A percentile compares a stretch with the other conserved stretches of the same genome.
Evolutionary conservation across 2,113 vertebrate genomes (phyloP).

Genomic region (Callaeas wilsoni): DNA sequence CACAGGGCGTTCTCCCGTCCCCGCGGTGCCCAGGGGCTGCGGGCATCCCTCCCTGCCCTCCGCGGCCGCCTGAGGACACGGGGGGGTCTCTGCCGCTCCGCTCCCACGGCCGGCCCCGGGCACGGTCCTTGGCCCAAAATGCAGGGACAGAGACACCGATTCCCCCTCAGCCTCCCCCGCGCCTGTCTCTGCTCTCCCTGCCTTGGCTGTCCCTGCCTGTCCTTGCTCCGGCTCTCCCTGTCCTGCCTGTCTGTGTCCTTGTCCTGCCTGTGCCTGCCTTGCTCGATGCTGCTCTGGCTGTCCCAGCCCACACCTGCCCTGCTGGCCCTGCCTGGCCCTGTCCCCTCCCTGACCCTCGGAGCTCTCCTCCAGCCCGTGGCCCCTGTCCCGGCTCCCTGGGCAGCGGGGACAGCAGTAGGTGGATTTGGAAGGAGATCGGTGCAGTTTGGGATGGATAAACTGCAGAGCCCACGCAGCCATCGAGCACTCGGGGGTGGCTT

Average conservation of each 20-base stretch:
- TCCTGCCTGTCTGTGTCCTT: background rate
- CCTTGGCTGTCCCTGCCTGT: background rate
- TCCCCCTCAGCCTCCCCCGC: fast-evolving
- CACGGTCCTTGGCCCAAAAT: background rate
- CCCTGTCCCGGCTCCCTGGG: background rate
- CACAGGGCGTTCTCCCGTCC: background rate
- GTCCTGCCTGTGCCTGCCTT: background rate
- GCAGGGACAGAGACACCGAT: fast-evolving
- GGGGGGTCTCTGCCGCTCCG: background rate
- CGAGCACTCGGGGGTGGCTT: fast-evolving
- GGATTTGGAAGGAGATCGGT: fast-evolving
- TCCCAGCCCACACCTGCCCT: background rate
- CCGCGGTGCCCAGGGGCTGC: background rate
- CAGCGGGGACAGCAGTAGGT: fast-evolving
- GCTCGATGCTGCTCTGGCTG: background rate
- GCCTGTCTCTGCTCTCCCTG: background rate
- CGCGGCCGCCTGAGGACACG: background rate
- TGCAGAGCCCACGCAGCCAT: background rate
- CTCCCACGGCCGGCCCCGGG: background rate
- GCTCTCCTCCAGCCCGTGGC: fast-evolving
- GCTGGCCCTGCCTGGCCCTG: background rate
- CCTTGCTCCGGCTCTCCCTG: background rate
- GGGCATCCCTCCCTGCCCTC: background rate
- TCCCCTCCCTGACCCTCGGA: background rate
- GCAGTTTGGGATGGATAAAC: background rate